phyloP scores from a whole-genome alignment of 2,113 vertebrate species.

The Calidris pugnax region DNA sequence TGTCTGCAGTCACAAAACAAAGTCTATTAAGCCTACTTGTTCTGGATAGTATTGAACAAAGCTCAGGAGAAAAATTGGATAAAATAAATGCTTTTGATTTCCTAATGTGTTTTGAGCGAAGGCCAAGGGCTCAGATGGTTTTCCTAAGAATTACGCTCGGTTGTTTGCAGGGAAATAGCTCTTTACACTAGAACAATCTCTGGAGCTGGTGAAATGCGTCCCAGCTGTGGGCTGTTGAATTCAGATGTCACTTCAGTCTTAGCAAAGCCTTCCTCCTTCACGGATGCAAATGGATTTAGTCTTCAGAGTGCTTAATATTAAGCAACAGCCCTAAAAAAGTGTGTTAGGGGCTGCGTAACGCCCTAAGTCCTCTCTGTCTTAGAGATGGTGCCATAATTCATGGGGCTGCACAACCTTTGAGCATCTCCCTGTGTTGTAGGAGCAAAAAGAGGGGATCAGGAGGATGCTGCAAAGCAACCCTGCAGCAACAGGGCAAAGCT shows the following conservation, averaged over 20 bases:
- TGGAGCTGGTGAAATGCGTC: slow-evolving; percentile 62
- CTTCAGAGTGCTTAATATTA: not conserved
- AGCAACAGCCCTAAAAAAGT: not conserved
- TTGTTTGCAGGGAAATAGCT: slow-evolving; percentile 67
- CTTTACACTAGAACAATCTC: slow-evolving; percentile 38
- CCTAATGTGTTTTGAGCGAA: slow-evolving; percentile 63
- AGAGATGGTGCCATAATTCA: not conserved
- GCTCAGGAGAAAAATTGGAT: slow-evolving; percentile 61
- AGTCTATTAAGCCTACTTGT: slow-evolving; percentile 52
- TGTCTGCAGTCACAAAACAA: slow-evolving; percentile 50
- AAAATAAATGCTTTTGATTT: slow-evolving; percentile 78
- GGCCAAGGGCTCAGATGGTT: slow-evolving; percentile 70
- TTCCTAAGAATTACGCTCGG: slow-evolving; percentile 59
- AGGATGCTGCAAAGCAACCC: not conserved
- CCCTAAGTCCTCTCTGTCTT: fast-evolving
- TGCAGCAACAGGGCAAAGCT: not conserved
- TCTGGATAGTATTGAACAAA: slow-evolving; percentile 54
- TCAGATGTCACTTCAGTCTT: slow-evolving; percentile 9
- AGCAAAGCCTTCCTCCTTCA: not conserved
- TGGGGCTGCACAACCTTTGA: not conserved
- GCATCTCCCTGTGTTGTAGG: not conserved
- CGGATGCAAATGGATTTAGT: not conserved
- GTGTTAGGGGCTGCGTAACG: not conserved
- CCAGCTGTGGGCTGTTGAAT: slow-evolving; percentile 58
- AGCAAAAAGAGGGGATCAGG: not conserved